Percentiles rank a stretch among this genome's conserved stretches.
These are phyloP conservation scores for Allolobophora icterica DNA, from an alignment of 2,888 invertebrate species.

Conservation along the genomic window DNA sequence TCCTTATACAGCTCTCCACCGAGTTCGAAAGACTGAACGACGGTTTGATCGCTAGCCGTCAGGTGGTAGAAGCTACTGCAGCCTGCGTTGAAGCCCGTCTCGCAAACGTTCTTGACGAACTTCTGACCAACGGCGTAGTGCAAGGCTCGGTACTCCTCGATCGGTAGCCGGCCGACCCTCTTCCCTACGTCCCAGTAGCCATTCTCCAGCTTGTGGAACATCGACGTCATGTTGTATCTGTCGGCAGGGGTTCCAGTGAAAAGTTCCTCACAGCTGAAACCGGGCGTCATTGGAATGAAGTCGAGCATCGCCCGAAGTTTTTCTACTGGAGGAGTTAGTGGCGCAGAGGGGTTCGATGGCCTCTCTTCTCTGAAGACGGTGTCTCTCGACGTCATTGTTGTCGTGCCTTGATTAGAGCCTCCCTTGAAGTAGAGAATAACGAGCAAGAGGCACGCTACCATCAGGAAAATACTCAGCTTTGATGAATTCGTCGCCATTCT, in stretches of 20 bases:
- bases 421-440: neutral
- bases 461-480: neutral
- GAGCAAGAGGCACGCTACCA: neutral
- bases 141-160: conserved; percentile 11
- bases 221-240: conserved; percentile 7
- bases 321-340: neutral
- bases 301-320: neutral
- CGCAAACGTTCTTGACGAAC: conserved; percentile 5
- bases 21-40: neutral
- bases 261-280: neutral
- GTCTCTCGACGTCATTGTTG: neutral
- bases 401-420: neutral
- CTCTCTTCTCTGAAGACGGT: neutral
- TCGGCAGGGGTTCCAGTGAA: neutral
- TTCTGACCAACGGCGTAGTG: neutral
- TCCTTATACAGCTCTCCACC: neutral
- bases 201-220: neutral
- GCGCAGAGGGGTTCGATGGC: too few species aligned
- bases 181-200: neutral
- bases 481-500: neutral
- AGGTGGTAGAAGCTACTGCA: conserved; percentile 19
- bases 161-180: neutral
- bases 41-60: neutral
- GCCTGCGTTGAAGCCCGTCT: conserved; percentile 18
- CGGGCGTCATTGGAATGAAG: neutral